Evolutionary conservation across 2,113 vertebrate genomes (phyloP).

Genomic region (Mormoops blainvillei): DNA sequence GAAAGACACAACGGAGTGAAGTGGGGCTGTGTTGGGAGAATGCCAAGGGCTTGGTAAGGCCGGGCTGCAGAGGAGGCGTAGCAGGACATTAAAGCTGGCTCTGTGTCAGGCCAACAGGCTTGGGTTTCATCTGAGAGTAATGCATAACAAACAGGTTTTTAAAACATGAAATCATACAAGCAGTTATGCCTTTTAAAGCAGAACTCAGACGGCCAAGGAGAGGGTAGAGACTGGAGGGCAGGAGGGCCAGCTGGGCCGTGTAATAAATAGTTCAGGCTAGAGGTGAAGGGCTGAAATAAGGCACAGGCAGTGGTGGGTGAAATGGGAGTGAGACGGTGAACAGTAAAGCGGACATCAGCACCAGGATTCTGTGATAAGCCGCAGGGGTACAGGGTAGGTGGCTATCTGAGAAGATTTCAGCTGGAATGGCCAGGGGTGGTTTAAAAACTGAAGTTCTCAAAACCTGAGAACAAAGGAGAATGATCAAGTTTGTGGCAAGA

Average conservation of each 20-base stretch:
- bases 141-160: not conserved
- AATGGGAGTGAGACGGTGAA: fast-evolving
- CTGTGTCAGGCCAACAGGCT: not conserved
- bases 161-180: not conserved
- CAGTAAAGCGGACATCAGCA: not conserved
- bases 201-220: not conserved
- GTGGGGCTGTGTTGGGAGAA: fast-evolving
- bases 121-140: not conserved
- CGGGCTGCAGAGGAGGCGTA: not conserved
- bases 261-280: not conserved
- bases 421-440: not conserved
- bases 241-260: not conserved
- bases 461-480: not conserved
- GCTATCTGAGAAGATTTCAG: not conserved
- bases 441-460: not conserved
- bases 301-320: not conserved
- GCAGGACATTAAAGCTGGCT: not conserved
- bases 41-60: not conserved
- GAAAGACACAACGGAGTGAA: not conserved
- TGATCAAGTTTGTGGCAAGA: not conserved
- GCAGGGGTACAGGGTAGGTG: not conserved
- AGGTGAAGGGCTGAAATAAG: not conserved
- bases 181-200: not conserved
- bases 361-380: not conserved
- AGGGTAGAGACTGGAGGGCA: not conserved